phyloP scores from a whole-genome alignment of 2,797 vertebrate species.

The Rallus crepitans region DNA sequence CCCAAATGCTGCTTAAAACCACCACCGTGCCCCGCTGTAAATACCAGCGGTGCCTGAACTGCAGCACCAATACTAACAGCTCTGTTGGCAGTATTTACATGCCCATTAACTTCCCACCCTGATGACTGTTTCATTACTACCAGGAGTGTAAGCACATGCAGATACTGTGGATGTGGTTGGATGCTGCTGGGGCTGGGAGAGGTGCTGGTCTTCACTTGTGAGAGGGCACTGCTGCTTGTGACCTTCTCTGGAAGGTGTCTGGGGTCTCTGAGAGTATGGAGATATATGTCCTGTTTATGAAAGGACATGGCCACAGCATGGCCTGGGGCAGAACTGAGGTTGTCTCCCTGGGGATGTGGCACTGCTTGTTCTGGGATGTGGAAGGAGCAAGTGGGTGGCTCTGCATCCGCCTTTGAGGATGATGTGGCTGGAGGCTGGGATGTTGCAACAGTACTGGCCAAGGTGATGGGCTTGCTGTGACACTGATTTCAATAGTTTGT shows the following conservation, averaged over 20 bases:
- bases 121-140: neutral
- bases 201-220: neutral
- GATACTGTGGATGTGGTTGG: neutral
- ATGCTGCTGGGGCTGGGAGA: neutral
- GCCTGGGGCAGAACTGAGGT: neutral
- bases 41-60: neutral
- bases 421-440: neutral
- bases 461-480: neutral
- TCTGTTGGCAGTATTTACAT: neutral
- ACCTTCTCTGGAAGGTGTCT: neutral
- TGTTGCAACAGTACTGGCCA: accelerated
- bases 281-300: neutral
- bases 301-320: accelerated
- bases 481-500: neutral
- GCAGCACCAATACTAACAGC: neutral
- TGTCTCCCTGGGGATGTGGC: neutral
- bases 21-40: neutral
- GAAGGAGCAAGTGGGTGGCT: neutral
- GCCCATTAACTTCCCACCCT: neutral
- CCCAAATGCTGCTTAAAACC: constrained; percentile 39
- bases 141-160: neutral
- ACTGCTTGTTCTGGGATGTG: neutral
- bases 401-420: accelerated
- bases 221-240: neutral
- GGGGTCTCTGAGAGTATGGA: too few relatives aligned